A percentile compares a stretch with the other conserved stretches of the same genome.
Conservation (phyloP, 2,113 vertebrate genomes). For the Tetrax tetrax region DNA sequence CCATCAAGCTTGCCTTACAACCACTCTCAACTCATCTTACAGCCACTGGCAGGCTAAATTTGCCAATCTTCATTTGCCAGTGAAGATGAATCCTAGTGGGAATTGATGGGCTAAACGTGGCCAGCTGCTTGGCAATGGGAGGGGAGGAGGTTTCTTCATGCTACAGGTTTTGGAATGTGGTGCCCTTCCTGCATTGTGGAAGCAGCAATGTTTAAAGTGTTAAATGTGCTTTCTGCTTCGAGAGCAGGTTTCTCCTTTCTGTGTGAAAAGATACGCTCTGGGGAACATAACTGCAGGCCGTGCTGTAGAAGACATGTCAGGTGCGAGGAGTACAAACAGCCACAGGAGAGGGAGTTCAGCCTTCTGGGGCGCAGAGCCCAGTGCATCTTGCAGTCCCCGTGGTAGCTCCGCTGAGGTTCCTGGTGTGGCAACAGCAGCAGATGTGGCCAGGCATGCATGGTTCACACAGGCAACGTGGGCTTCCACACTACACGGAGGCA, state of each 20-base stretch:
- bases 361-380: background rate
- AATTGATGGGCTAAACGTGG: background rate
- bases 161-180: background rate
- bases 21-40: background rate
- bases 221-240: background rate
- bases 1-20: background rate
- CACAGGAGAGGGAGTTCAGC: background rate
- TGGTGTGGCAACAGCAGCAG: background rate
- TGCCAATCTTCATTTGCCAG: background rate
- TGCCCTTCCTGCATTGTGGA: background rate
- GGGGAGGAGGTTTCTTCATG: background rate
- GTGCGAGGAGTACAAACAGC: background rate
- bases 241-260: background rate
- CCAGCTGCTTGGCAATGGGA: fast-evolving
- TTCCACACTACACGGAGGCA: background rate
- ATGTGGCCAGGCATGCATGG: background rate
- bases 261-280: background rate
- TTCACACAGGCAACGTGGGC: background rate
- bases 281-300: background rate
- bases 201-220: background rate
- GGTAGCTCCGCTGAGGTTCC: background rate
- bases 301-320: background rate
- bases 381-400: fast-evolving
- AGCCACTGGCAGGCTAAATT: background rate
- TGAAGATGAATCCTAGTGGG: background rate